These are phyloP conservation scores for Pseudopodoces humilis DNA, from an alignment of 2,113 vertebrate genomes.

Conservation along the genomic window DNA sequence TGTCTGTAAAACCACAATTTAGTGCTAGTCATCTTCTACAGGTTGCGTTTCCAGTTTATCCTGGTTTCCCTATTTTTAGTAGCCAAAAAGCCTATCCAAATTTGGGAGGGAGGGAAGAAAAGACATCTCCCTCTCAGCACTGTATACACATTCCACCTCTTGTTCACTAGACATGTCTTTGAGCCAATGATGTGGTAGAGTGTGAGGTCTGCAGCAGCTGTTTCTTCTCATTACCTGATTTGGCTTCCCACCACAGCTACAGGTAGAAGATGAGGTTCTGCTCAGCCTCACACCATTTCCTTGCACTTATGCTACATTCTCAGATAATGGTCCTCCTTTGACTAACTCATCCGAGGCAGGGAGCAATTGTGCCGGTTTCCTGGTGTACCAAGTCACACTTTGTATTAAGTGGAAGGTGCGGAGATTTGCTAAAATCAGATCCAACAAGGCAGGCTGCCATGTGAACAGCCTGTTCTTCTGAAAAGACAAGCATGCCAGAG, in stretches of 20 bases:
- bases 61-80: slow-evolving; percentile 39
- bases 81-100: slow-evolving; percentile 13
- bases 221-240: slow-evolving; percentile 34
- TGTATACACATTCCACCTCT: background rate
- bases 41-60: background rate
- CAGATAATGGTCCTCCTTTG: slow-evolving; percentile 11
- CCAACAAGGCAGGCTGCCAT: background rate
- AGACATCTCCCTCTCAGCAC: background rate
- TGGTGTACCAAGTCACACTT: background rate
- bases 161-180: background rate
- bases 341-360: background rate
- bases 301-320: background rate
- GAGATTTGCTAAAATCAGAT: background rate
- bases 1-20: slow-evolving; percentile 5
- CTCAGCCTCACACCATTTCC: slow-evolving; percentile 16
- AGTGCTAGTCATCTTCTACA: slow-evolving; percentile 18
- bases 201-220: background rate
- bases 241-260: background rate
- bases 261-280: slow-evolving; percentile 19
- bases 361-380: background rate
- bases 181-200: background rate
- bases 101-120: background rate
- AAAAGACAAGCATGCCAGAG: background rate
- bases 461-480: background rate
- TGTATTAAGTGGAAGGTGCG: background rate